Percentiles rank a stretch among this genome's conserved stretches.
phyloP scores from a whole-genome alignment of 2,797 vertebrate genomes.

The Rhadinocentrus ornatus region DNA sequence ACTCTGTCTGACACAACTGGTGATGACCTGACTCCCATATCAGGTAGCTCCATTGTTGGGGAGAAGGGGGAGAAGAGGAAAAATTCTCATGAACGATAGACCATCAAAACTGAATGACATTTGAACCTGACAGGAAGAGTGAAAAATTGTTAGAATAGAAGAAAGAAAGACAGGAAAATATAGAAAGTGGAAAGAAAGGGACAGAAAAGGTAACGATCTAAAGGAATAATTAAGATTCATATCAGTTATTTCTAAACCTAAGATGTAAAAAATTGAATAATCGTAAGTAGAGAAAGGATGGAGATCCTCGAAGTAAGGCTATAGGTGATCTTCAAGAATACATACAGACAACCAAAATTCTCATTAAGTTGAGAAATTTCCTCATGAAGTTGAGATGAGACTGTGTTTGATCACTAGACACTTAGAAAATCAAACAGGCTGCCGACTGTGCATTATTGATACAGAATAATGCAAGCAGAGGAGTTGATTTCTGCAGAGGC shows the following conservation, averaged over 20 bases:
- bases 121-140: constrained; percentile 26
- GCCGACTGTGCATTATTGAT: constrained; percentile 27
- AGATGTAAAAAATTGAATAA: not conserved
- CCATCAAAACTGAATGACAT: constrained; percentile 31
- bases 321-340: constrained; percentile 33
- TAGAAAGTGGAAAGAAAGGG: not conserved
- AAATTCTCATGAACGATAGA: constrained; percentile 52
- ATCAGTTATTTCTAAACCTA: not conserved
- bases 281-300: constrained; percentile 18
- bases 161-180: constrained; percentile 5
- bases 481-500: constrained; percentile 25
- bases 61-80: constrained; percentile 19
- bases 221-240: no score
- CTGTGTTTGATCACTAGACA: constrained; percentile 7
- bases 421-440: constrained; percentile 10
- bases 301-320: constrained; percentile 45
- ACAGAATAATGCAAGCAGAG: constrained; percentile 9
- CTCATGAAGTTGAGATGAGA: constrained; percentile 1
- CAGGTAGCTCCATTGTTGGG: constrained; percentile 45
- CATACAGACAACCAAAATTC: constrained; percentile 8
- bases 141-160: constrained; percentile 10
- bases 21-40: constrained; percentile 78
- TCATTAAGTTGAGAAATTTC: not conserved
- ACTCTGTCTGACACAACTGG: constrained; percentile 73
- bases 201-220: not conserved